Conservation (phyloP, 2,888 invertebrate species). For the Baccha elongata region DNA sequence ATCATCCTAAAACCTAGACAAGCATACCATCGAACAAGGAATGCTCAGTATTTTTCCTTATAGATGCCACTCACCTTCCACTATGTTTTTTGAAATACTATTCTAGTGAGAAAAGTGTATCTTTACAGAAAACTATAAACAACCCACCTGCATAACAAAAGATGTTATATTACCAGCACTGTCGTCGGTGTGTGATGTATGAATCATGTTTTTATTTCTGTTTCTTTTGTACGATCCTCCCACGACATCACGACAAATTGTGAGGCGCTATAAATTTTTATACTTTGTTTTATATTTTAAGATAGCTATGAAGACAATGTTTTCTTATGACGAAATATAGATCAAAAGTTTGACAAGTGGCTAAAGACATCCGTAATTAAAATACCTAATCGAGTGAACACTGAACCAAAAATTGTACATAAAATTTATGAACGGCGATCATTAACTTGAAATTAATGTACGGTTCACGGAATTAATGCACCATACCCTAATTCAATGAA, state of each 20-base stretch:
- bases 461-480: too few species aligned
- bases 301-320: background rate
- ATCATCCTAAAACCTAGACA: slow-evolving; percentile 38
- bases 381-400: slow-evolving; percentile 32
- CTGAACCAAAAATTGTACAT: too few species aligned
- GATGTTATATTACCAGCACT: slow-evolving; percentile 44
- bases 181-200: slow-evolving; percentile 50
- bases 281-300: background rate
- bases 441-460: too few species aligned
- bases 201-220: slow-evolving; percentile 19
- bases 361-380: slow-evolving; percentile 32
- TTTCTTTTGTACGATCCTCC: slow-evolving; percentile 53
- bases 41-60: slow-evolving; percentile 35
- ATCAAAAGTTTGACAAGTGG: slow-evolving; percentile 26
- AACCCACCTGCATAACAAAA: slow-evolving; percentile 32
- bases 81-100: slow-evolving; percentile 8
- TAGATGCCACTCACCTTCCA: slow-evolving; percentile 28
- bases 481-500: too few species aligned
- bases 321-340: slow-evolving; percentile 19
- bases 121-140: slow-evolving; percentile 2
- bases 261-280: slow-evolving; percentile 16
- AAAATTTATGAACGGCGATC: too few species aligned
- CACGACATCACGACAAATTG: slow-evolving; percentile 25
- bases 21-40: slow-evolving; percentile 15
- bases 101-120: background rate